Base-by-base conservation (phyloP, 2,113 vertebrate species). In the Labeo rohita region DNA sequence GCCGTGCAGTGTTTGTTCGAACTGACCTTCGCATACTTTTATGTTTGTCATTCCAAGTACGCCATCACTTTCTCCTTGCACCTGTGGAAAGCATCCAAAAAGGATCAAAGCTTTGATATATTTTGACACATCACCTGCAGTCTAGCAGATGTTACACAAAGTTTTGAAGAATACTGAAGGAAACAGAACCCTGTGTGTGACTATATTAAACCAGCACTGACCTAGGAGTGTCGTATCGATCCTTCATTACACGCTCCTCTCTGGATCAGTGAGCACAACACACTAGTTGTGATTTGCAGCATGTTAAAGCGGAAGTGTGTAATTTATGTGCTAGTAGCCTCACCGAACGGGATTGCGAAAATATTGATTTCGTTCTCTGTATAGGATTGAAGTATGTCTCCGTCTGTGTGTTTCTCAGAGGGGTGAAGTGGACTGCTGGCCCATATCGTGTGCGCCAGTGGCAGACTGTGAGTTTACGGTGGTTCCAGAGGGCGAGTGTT, bases 361-460 rank as follows among this genome's bases (percentile, higher is more conserved):
- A 28, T 77, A 54, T 77, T 77, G 75, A 77, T 77, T 77, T 11
- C 3, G 39, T 77, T 10, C 28, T 52, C 34, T 49, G n/a, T 77
- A 61, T 52, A n/a, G 8, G 8, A n/a, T 15, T 65, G 63, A 50
- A 10, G 21, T 47, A 34, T 59, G 73, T 83, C 12, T 70, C 23
- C 13, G 63, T 10, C 6, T 36, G 15, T 81, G 16, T 81, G 36
- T 87, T 88, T 66, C 23, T 2, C 91, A 99, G 98, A 96, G 96
- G 92, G 98, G 98, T 0, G 97, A 99, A 93, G 98, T 99, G 86
- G 98, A 99, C 91, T 99, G 98, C 90, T 99, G 98, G 98, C 97
- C 98, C 8, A 93, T 99, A 92, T 94, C 96, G 0, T 99, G 98
- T 91, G 96, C 96, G 0, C 96, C 97, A 2, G 93, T 93, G 47